phyloP scores from a whole-genome alignment of 37 sponge, comb jelly and placozoan genomes.

The Tethya wilhelma region DNA sequence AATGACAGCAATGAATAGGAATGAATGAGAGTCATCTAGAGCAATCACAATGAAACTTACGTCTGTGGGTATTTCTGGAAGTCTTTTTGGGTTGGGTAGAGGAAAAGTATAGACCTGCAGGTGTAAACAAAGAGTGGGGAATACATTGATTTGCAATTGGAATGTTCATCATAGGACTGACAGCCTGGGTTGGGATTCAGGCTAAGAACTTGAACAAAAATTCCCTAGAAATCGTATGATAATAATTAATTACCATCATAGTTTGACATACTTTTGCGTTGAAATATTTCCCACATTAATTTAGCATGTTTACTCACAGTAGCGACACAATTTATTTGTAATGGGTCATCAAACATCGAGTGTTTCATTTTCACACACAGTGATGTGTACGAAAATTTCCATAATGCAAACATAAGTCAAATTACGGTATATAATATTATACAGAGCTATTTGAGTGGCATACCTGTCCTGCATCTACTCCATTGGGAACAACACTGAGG shows the following conservation, averaged over 20 bases:
- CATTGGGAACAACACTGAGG: slow-evolving; percentile 48
- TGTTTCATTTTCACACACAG: no score
- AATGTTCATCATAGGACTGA: no score
- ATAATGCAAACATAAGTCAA: no score
- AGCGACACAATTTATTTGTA: no score
- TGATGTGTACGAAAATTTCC: no score
- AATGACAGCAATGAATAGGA: background rate
- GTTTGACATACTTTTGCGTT: background rate
- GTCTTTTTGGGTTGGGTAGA: slow-evolving; percentile 59
- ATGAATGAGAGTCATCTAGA: no score
- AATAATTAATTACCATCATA: background rate
- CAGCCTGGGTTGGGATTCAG: no score
- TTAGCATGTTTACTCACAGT: no score
- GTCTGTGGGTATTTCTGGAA: slow-evolving; percentile 70
- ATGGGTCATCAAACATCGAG: no score
- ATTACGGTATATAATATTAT: background rate
- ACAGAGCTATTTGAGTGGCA: background rate
- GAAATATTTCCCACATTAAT: no score
- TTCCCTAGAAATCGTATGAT: background rate
- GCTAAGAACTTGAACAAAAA: background rate
- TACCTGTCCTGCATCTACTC: slow-evolving; percentile 24
- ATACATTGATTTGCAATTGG: background rate
- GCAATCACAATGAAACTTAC: slow-evolving; percentile 40
- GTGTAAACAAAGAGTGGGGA: background rate
- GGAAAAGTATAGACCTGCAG: slow-evolving; percentile 50